Conservation (phyloP, 37 sponge, comb jelly and placozoan species). For the Aplysina aerophoba region DNA sequence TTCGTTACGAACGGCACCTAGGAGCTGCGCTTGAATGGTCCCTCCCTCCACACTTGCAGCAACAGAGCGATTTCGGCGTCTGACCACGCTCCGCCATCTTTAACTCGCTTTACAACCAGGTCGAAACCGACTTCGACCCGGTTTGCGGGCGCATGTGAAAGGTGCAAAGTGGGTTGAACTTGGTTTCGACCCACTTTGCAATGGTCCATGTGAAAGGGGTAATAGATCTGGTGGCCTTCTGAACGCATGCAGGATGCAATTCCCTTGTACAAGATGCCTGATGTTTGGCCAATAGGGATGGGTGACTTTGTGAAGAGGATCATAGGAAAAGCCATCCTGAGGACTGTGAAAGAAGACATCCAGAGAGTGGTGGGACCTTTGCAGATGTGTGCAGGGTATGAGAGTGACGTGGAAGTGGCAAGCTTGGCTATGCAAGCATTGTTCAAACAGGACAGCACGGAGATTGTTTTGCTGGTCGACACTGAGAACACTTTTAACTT, state of each 20-base stretch:
- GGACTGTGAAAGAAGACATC: background rate
- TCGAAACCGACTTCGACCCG: too few relatives aligned
- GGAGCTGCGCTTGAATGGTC: too few relatives aligned
- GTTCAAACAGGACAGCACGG: background rate
- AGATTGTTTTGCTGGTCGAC: background rate
- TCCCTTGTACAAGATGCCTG: conserved; percentile 5
- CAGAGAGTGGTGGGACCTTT: conserved; percentile 6
- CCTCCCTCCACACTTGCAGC: too few relatives aligned
- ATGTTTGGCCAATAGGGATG: background rate
- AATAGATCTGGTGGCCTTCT: background rate
- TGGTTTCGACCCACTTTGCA: too few relatives aligned
- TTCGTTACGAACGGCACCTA: too few relatives aligned
- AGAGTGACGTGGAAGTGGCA: background rate
- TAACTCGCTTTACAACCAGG: too few relatives aligned
- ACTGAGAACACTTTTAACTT: background rate
- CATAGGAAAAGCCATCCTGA: background rate
- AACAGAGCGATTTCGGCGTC: too few relatives aligned
- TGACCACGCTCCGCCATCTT: too few relatives aligned
- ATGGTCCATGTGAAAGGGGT: too few relatives aligned
- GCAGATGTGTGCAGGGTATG: conserved; percentile 7
- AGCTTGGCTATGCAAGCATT: conserved; percentile 1
- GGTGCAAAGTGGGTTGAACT: too few relatives aligned
- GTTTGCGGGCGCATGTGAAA: too few relatives aligned
- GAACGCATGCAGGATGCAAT: background rate
- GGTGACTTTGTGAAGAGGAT: background rate